Evolutionary conservation across 2,113 vertebrate genomes (phyloP).

Genomic region (Microcebus tavaratra): DNA sequence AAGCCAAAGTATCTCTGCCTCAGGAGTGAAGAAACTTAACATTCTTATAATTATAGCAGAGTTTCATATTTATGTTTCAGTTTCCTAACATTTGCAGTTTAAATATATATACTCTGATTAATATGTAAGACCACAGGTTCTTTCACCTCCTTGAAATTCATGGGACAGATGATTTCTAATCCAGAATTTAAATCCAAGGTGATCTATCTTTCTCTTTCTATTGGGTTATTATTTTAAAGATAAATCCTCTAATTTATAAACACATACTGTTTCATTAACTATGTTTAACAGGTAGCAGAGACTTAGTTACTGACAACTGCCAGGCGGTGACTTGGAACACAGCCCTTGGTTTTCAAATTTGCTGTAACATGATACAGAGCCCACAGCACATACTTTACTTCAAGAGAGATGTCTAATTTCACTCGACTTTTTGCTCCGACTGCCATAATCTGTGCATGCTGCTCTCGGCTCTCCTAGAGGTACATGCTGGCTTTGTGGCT

Average conservation of each 20-base stretch:
- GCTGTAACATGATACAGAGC: conserved; percentile 51
- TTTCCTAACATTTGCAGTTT: conserved; percentile 32
- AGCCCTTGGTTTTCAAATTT: conserved; percentile 49
- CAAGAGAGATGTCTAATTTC: conserved; percentile 53
- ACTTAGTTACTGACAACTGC: conserved; percentile 64
- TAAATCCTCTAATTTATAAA: conserved; percentile 61
- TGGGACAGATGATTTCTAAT: conserved; percentile 36
- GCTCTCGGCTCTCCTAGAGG: conserved; percentile 7
- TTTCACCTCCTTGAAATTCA: conserved; percentile 13
- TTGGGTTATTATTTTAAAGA: conserved; percentile 55
- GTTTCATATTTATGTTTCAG: conserved; percentile 44
- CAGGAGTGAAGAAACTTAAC: conserved; percentile 39
- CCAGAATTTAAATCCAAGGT: conserved; percentile 40
- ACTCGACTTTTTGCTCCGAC: neutral
- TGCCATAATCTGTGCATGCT: neutral
- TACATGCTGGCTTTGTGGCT: neutral
- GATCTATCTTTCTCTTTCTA: conserved; percentile 50
- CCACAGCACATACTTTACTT: conserved; percentile 48
- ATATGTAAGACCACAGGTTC: neutral
- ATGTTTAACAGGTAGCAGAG: conserved; percentile 68
- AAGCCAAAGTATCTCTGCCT: conserved; percentile 52
- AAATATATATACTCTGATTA: conserved; percentile 30
- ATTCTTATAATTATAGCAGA: conserved; percentile 57
- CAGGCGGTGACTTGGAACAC: conserved; percentile 46
- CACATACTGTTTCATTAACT: conserved; percentile 67